These are phyloP conservation scores for Toxonevra muliebris DNA, from an alignment of 2,888 invertebrate genomes.

Conservation along the genomic window DNA sequence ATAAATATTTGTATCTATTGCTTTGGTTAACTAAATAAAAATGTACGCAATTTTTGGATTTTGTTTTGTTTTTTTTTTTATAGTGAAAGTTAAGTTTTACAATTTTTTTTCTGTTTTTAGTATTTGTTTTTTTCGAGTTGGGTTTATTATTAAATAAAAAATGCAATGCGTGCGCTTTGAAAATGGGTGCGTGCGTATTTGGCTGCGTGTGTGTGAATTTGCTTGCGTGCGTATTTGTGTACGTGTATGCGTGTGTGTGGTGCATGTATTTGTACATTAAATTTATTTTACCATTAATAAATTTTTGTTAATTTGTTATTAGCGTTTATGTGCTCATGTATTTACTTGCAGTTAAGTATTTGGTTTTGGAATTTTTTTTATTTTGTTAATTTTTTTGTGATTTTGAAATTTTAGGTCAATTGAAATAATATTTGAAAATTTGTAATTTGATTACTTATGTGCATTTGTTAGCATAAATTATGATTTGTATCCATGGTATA, in stretches of 20 bases:
- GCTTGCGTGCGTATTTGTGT: background rate
- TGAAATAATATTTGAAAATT: constrained; percentile 7
- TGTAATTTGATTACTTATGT: background rate
- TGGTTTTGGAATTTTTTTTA: constrained; percentile 2
- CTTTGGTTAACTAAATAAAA: too few relatives aligned
- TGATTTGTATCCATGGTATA: too few relatives aligned
- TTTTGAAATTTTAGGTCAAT: constrained; percentile 2
- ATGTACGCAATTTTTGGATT: too few relatives aligned
- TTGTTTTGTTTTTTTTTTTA: background rate
- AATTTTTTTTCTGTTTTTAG: background rate
- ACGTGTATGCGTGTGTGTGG: background rate
- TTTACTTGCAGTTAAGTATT: background rate
- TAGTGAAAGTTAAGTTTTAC: background rate
- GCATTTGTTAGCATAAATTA: background rate
- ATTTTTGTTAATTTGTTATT: background rate
- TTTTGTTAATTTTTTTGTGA: background rate
- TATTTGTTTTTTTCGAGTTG: background rate
- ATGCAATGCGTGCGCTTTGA: background rate
- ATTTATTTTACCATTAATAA: background rate
- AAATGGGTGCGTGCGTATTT: background rate
- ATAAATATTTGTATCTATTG: background rate
- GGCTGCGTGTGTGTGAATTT: background rate
- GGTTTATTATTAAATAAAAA: background rate
- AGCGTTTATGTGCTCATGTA: background rate
- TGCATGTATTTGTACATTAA: background rate